Evolutionary conservation across 2,888 invertebrate genomes (phyloP), one percentile per base, ranked within the genome.

Genomic region (Hypolimnas misippus): DNA sequence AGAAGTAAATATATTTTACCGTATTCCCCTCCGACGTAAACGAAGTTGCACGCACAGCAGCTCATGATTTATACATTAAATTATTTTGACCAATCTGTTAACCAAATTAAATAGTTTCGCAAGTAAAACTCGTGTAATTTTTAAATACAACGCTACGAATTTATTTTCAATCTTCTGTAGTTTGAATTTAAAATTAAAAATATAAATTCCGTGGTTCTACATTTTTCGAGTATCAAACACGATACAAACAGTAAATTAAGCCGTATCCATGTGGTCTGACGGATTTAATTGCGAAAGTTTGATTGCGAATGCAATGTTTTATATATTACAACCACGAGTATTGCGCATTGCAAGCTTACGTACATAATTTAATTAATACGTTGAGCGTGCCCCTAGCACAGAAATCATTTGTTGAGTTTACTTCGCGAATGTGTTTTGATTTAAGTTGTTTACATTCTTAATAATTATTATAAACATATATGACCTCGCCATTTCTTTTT

Each of bases 261-360:
- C 49, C 49, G 49, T 49, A 49, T 49, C 49, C 49, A 49, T 49
- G 49, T 49, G 49, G 49, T 49, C 49, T 29, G 49, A 49, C 49
- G 49, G 49, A 49, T 49, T 49, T 49, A 49, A 49, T 49, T 49
- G 49, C 49, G 29, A 49, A 49, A 49, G 29, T 49, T 49, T 49
- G 49, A 49, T 25, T 49, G 29, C 49, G 29, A 49, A 49, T 29
- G 49, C 49, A 49, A 49, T 49, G 49, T 49, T 49, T 49, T 49
- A 49, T 49, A 49, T 49, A 29, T 49, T 49, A 49, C 49, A 21
- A 25, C 49, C 29, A 14, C 29, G 49, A 49, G 29, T 49, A 49
- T 49, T 49, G 49, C 49, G 16, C 49, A 21, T 49, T 49, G 49
- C 29, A 29, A 49, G 44, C 44, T 21, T 19, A 46, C 14, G 17